Evolutionary conservation across 2,113 vertebrate genomes (phyloP), one percentile per base, ranked within the genome.

Genomic region (Elachura formosa): DNA sequence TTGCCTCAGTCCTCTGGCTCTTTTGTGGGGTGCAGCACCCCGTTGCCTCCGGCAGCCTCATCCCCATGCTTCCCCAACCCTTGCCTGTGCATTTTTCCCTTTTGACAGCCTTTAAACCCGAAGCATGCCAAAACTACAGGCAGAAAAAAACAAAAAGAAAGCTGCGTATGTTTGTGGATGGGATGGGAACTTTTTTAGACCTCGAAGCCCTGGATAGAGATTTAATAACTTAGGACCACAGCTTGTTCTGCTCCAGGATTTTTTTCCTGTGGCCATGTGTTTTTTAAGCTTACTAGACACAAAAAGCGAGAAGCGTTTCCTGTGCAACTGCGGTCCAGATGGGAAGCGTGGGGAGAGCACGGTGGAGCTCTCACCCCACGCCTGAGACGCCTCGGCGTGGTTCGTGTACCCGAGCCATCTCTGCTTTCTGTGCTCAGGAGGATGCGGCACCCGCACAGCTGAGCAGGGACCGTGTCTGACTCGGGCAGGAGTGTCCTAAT

Each of bases 281-380:
- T 87, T 69, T n/a, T n/a, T 26, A 51, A 18, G 45, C 56, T 62
- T 78, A 40, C 69, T 19, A 24, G 46, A 58, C 15, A 8, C 13
- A 43, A 71, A 77, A 69, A 79, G 31, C 14, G 51, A 54, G 49
- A 66, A 69, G 38, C 1, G 0, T 40, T 76, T 72, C 11, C 34
- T 34, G n/a, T 3, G 26, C 46, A 6, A 4, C 2, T 4, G 41
- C 3, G 3, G n/a, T 14, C 26, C 33, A 13, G 38, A 2, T 4
- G 6, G 89, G 51, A 34, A 17, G 68, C 63, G 62, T 1, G 26
- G 43, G 19, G 43, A 54, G 48, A 45, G 29, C 21, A 3, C 21
- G 9, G 49, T 1, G 45, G 14, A 33, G n/a, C 36, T 74, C 49
- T 43, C 31, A 13, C 25, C 33, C 8, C 45, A 3, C 0, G 1